Conservation (phyloP, 2,113 vertebrate species). For the Macrotus californicus region DNA sequence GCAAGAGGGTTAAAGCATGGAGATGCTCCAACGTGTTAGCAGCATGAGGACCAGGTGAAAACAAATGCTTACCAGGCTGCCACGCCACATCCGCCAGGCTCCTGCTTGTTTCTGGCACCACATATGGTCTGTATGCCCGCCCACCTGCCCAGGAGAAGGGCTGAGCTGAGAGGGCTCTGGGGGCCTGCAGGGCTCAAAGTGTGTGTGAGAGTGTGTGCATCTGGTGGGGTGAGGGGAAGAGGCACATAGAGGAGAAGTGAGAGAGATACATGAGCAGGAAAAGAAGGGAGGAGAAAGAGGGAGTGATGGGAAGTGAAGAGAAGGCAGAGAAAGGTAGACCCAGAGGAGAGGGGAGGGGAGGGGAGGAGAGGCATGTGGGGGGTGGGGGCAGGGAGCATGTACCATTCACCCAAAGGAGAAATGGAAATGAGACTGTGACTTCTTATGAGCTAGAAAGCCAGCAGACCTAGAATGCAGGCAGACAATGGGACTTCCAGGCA, state of each 20-base stretch:
- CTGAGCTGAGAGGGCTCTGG: slow-evolving; percentile 17
- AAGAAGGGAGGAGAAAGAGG: not conserved
- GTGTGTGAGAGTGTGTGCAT: not conserved
- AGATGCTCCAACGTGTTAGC: slow-evolving; percentile 48
- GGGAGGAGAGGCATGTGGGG: not conserved
- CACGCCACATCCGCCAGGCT: slow-evolving; percentile 45
- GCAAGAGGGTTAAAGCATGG: slow-evolving; percentile 53
- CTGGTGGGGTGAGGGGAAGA: not conserved
- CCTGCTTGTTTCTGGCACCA: slow-evolving; percentile 50
- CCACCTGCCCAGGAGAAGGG: not conserved
- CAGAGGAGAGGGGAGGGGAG: not conserved
- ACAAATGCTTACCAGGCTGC: slow-evolving; percentile 64
- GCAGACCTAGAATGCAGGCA: not conserved
- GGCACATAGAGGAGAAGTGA: not conserved
- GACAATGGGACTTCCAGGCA: not conserved
- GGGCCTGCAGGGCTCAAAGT: not conserved
- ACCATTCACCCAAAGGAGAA: not conserved
- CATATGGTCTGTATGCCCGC: slow-evolving; percentile 40
- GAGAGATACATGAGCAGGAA: not conserved
- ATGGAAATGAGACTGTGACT: not conserved
- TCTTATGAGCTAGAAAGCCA: not conserved
- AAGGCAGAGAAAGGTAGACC: not conserved
- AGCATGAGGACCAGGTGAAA: slow-evolving; percentile 64
- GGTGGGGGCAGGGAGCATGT: no score
- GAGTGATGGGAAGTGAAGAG: not conserved